These are phyloP conservation scores for Myioborus miniatus DNA, from an alignment of 2,797 vertebrate species.

Conservation along the genomic window DNA sequence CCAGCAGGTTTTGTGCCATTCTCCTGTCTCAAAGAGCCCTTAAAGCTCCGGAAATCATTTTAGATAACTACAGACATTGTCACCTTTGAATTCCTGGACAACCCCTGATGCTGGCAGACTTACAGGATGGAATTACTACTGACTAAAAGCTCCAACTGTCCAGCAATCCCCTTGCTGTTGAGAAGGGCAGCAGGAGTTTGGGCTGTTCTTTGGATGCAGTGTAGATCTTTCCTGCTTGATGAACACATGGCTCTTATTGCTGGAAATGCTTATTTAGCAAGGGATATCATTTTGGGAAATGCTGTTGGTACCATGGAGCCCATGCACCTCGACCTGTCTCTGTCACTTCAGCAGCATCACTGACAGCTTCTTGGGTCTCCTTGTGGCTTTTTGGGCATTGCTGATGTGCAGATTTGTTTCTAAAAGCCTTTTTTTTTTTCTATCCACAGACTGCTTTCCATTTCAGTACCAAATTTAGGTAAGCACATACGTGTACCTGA, in stretches of 20 bases:
- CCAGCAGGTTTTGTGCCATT: neutral
- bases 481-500: conserved; percentile 24
- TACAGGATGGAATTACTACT: neutral
- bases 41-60: neutral
- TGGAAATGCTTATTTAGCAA: neutral
- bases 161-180: neutral
- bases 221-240: neutral
- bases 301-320: neutral
- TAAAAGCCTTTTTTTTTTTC: conserved; percentile 5
- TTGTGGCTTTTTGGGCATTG: neutral
- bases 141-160: neutral
- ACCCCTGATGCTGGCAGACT: neutral
- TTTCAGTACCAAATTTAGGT: conserved; percentile 73
- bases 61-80: neutral
- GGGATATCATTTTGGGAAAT: neutral
- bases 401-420: neutral
- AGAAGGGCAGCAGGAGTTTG: neutral
- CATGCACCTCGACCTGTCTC: accelerated
- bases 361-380: accelerated
- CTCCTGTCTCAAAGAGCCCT: neutral
- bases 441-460: conserved; percentile 65
- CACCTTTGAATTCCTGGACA: neutral
- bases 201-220: neutral
- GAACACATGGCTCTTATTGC: neutral
- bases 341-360: neutral